Evolutionary conservation across 2,888 invertebrate genomes (phyloP).

Genomic region (Strigamia maritima): DNA sequence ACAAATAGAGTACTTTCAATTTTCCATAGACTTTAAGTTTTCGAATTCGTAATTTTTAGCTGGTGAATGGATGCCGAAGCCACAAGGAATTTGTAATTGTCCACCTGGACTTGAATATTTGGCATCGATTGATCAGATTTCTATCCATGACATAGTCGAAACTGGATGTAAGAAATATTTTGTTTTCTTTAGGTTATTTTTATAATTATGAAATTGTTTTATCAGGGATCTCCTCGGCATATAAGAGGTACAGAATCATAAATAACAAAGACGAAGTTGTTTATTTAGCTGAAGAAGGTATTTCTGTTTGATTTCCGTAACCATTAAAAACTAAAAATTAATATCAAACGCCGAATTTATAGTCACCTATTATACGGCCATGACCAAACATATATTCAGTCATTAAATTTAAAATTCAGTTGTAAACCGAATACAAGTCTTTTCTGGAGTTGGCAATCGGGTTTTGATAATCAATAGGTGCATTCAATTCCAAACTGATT

Average conservation of each 20-base stretch:
- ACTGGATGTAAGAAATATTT: conserved; percentile 56
- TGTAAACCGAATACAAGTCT: too few species aligned
- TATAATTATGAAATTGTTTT: neutral
- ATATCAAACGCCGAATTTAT: too few species aligned
- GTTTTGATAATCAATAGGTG: too few species aligned
- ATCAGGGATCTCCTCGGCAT: conserved; percentile 78
- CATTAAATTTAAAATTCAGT: too few species aligned
- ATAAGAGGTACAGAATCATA: conserved; percentile 81
- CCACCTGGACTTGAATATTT: conserved; percentile 87
- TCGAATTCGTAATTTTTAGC: conserved; percentile 44
- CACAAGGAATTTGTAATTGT: conserved; percentile 66
- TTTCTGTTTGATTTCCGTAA: too few species aligned
- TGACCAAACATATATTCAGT: too few species aligned
- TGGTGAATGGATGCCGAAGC: conserved; percentile 69
- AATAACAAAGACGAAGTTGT: conserved; percentile 75
- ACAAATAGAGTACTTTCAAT: too few species aligned
- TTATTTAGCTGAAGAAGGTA: conserved; percentile 68
- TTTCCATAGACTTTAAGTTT: too few species aligned
- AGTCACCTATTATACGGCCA: too few species aligned
- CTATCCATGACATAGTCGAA: conserved; percentile 79
- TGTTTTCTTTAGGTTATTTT: neutral
- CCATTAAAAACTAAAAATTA: too few species aligned
- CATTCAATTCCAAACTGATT: too few species aligned
- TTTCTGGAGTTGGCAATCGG: too few species aligned
- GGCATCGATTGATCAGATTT: conserved; percentile 76